Evolutionary conservation across 2,888 invertebrate genomes (phyloP), one percentile per base, ranked within the genome.

Genomic region (Nomada ferruginata): DNA sequence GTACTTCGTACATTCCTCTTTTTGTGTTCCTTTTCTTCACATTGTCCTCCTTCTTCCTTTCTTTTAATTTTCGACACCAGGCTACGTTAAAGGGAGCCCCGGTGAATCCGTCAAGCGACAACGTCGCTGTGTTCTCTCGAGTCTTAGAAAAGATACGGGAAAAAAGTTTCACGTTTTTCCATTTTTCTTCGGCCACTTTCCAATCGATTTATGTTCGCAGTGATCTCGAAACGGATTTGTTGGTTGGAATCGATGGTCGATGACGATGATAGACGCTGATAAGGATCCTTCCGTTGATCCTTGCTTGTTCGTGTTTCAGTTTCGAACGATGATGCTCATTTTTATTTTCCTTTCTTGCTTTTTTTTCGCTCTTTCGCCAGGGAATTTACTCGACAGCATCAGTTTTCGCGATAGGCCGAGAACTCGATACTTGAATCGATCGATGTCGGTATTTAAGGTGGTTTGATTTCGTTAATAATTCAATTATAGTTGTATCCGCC

Each of bases 321-420:
- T 50, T 36, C 15, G 15, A 36, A 47, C 11, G n/a, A 42, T 42
- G 26, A 57, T 23, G 29, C 36, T n/a, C 18, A 13, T 11, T 26
- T 29, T 47, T 18, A 9, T 36, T 57, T 42, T 68, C 18, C 4
- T 36, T 36, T 36, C 23, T 10, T 57, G 13, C 47, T 53, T 0
- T 10, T 2, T 20, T 29, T 1, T 15, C 50, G 15, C 18, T 13
- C 29, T 20, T 3, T 18, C 29, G 18, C 44, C 15, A 18, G 70
- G 36, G 36, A 47, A n/a, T 63, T 53, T 18, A 11, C 20, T 52
- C 52, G 57, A n/a, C 42, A 23, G 64, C 59, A 36, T 52, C 44
- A 15, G 23, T 23, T 57, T 63, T 73, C 65, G 73, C 64, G 80
- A 59, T 83, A 83, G 83, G 83, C 83, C 83, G 83, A 77, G 26